A percentile compares a stretch with the other conserved stretches of the same genome.
These are phyloP conservation scores for Zaprionus taronus DNA, from an alignment of 1,140 invertebrate genomes.

Conservation along the genomic window DNA sequence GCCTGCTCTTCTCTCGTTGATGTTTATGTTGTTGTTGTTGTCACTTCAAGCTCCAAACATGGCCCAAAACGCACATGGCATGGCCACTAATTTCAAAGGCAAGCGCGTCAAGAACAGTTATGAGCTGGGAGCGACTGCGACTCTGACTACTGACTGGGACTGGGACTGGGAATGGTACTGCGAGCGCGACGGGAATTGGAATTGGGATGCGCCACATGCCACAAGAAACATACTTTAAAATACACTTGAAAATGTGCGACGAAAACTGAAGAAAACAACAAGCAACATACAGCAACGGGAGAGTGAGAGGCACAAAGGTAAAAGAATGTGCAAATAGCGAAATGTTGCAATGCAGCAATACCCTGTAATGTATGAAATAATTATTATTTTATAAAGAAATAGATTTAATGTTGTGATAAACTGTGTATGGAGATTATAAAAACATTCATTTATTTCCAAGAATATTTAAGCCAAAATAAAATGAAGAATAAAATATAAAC, in stretches of 20 bases:
- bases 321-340: not conserved
- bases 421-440: too few species aligned
- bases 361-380: not conserved
- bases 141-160: not conserved
- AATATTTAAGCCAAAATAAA: too few species aligned
- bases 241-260: constrained; percentile 71
- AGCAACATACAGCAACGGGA: constrained; percentile 6
- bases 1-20: constrained; percentile 24
- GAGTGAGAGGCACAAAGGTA: not conserved
- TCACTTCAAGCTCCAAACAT: constrained; percentile 56
- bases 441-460: too few species aligned
- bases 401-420: too few species aligned
- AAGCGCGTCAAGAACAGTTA: constrained; percentile 82
- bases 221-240: constrained; percentile 58
- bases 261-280: constrained; percentile 36
- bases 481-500: too few species aligned
- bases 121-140: constrained; percentile 62
- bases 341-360: not conserved
- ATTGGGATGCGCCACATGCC: constrained; percentile 69
- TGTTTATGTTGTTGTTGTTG: constrained; percentile 46
- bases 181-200: constrained; percentile 11
- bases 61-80: constrained; percentile 73
- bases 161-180: constrained; percentile 9
- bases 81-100: constrained; percentile 74
- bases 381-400: not conserved